A percentile compares a stretch with the other conserved stretches of the same genome.
These are phyloP conservation scores for Drosophila tani DNA, from an alignment of 1,140 invertebrate genomes.

Conservation along the genomic window DNA sequence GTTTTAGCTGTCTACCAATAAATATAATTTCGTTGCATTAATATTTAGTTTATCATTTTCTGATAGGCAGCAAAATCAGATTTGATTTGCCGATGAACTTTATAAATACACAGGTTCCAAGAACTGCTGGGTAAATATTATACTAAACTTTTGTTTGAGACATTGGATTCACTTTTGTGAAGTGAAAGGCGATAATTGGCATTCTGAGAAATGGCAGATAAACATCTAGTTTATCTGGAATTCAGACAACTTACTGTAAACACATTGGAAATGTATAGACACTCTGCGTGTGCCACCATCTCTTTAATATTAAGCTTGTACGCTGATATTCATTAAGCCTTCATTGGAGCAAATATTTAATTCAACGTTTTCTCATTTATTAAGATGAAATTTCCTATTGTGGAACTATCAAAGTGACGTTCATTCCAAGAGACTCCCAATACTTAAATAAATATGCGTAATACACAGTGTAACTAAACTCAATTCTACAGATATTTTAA, in stretches of 20 bases:
- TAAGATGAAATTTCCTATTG: too few species aligned
- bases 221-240: background rate
- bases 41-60: conserved; percentile 6
- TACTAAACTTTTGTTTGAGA: background rate
- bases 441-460: too few species aligned
- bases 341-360: too few species aligned
- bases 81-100: conserved; percentile 1
- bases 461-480: too few species aligned
- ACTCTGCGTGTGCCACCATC: too few species aligned
- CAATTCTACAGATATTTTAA: too few species aligned
- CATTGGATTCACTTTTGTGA: background rate
- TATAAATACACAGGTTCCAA: background rate
- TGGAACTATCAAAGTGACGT: too few species aligned
- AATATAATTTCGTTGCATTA: background rate
- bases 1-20: background rate
- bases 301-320: too few species aligned
- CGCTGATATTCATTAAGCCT: too few species aligned
- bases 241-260: background rate
- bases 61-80: background rate
- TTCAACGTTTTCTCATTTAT: too few species aligned
- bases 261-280: background rate
- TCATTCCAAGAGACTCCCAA: too few species aligned
- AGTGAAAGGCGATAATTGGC: background rate
- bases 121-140: background rate
- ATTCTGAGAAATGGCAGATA: background rate